Conservation (phyloP, 1,140 invertebrate species). For the Batillaria attramentaria region DNA sequence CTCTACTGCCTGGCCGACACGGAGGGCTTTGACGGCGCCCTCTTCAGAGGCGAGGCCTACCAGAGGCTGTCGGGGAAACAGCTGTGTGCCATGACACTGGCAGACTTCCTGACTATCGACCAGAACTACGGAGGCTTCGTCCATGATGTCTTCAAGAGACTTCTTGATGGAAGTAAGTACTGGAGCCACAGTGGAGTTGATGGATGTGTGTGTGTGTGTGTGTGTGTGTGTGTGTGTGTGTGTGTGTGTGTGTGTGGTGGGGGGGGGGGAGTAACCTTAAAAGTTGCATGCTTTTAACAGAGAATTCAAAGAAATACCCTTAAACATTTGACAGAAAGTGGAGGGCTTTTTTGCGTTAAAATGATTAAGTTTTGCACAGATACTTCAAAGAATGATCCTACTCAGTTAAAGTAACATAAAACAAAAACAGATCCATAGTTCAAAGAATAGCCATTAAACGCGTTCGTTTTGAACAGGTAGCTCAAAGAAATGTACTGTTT, state of each 20-base stretch:
- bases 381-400: too few relatives aligned
- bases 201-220: neutral
- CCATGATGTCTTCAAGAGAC: constrained; percentile 47
- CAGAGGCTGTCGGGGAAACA: constrained; percentile 54
- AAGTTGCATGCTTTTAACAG: too few relatives aligned
- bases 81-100: constrained; percentile 55
- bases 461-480: too few relatives aligned
- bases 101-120: constrained; percentile 55
- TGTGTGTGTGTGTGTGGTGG: neutral
- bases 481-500: neutral
- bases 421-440: too few relatives aligned
- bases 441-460: too few relatives aligned
- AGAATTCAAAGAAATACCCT: too few relatives aligned
- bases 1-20: constrained; percentile 53
- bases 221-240: neutral
- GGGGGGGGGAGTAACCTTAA: too few relatives aligned
- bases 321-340: too few relatives aligned
- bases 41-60: constrained; percentile 60
- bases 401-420: too few relatives aligned
- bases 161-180: constrained; percentile 40
- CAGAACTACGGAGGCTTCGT: constrained; percentile 51
- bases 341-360: too few relatives aligned
- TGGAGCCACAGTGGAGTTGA: neutral
- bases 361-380: too few relatives aligned
- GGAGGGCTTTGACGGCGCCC: constrained; percentile 47